Conservation (phyloP, 2,113 vertebrate species). For the Ellobius talpinus region DNA sequence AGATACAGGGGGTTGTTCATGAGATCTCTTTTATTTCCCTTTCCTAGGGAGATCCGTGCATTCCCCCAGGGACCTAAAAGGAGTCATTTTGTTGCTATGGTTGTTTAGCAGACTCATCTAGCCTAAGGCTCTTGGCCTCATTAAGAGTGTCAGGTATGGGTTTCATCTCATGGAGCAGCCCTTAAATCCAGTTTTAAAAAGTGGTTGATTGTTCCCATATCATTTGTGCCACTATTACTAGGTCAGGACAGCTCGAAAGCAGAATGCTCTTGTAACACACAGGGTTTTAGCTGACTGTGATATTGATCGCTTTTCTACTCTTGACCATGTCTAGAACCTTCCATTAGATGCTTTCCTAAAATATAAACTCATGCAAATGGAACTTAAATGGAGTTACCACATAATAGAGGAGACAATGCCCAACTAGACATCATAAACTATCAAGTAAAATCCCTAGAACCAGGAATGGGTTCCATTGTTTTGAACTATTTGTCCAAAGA, state of each 20-base stretch:
- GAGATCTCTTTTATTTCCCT: too few relatives aligned
- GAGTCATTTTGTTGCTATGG: background rate
- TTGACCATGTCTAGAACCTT: background rate
- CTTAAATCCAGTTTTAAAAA: background rate
- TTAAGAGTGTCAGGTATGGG: background rate
- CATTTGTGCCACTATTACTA: background rate
- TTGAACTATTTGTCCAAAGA: background rate
- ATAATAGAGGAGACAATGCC: background rate
- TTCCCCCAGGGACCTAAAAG: too few relatives aligned
- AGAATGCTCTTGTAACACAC: background rate
- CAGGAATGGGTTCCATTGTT: background rate
- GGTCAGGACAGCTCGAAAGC: background rate
- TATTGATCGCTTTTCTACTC: background rate
- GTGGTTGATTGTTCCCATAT: background rate
- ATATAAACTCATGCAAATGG: background rate
- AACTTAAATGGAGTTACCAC: background rate
- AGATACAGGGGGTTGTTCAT: too few relatives aligned
- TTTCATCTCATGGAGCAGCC: background rate
- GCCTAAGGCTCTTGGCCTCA: background rate
- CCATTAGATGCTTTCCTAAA: background rate
- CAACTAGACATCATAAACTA: background rate
- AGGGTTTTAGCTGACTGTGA: background rate
- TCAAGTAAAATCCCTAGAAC: background rate
- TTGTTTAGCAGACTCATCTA: background rate
- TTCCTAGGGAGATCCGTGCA: too few relatives aligned